phyloP scores from a whole-genome alignment of 35 echinoderm and acorn worm species.

The Holothuria glaberrima region DNA sequence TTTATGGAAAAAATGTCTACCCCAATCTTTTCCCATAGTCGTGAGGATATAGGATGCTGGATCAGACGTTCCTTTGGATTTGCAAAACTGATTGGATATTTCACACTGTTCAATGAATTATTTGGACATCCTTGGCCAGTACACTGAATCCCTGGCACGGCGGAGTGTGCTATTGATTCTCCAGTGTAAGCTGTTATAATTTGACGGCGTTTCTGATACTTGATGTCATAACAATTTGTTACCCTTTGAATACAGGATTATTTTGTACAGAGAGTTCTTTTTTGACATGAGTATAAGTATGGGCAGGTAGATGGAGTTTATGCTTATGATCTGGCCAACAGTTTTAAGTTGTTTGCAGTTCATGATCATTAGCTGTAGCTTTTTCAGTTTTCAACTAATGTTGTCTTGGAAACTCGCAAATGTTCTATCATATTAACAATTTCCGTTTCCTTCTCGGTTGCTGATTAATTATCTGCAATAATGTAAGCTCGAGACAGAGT shows the following conservation, averaged over 20 bases:
- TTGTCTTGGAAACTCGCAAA: slow-evolving; percentile 34
- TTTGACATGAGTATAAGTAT: slow-evolving; percentile 45
- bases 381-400: slow-evolving; percentile 25
- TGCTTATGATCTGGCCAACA: slow-evolving; percentile 54
- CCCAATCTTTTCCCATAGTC: slow-evolving; percentile 77
- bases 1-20: slow-evolving; percentile 48
- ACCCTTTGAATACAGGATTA: slow-evolving; percentile 57
- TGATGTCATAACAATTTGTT: background rate
- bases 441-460: slow-evolving; percentile 41
- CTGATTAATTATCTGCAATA: slow-evolving; percentile 26
- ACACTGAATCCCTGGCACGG: slow-evolving; percentile 60
- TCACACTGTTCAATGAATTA: slow-evolving; percentile 61
- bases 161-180: slow-evolving; percentile 62
- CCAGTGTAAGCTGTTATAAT: slow-evolving; percentile 60
- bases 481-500: slow-evolving; percentile 70
- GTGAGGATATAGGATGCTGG: slow-evolving; percentile 40
- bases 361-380: slow-evolving; percentile 56
- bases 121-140: slow-evolving; percentile 73
- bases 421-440: slow-evolving; percentile 63
- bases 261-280: slow-evolving; percentile 64
- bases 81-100: slow-evolving; percentile 40
- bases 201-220: slow-evolving; percentile 18
- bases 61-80: slow-evolving; percentile 72
- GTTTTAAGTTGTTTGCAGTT: slow-evolving; percentile 42
- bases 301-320: background rate